These are phyloP conservation scores for Selenia dentaria DNA, from an alignment of 2,888 invertebrate genomes.

Conservation along the genomic window DNA sequence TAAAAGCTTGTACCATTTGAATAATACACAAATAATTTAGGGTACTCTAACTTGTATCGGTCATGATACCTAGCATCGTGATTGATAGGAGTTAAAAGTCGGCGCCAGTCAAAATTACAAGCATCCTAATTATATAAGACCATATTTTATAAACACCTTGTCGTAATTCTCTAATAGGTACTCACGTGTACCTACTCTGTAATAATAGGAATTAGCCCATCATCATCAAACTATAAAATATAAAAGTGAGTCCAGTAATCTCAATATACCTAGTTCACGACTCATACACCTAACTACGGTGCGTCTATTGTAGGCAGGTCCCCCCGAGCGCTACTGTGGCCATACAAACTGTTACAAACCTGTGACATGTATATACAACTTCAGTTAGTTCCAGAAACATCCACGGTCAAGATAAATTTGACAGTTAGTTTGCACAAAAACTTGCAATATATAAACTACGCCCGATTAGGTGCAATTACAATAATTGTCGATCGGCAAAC, in stretches of 20 bases:
- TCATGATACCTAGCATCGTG: too few relatives aligned
- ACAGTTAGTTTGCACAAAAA: slow-evolving; percentile 25
- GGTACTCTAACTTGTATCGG: too few relatives aligned
- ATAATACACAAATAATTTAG: too few relatives aligned
- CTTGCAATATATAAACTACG: slow-evolving; percentile 1
- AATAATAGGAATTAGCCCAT: slow-evolving; percentile 18
- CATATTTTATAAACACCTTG: slow-evolving; percentile 6
- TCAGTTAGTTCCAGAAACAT: slow-evolving; percentile 1
- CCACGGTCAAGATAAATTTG: slow-evolving; percentile 10
- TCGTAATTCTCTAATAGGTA: slow-evolving; percentile 5
- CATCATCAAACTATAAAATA: slow-evolving; percentile 4
- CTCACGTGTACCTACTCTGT: slow-evolving; percentile 8
- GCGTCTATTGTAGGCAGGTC: not conserved
- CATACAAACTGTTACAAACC: not conserved
- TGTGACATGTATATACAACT: not conserved
- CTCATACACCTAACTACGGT: not conserved
- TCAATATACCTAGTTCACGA: slow-evolving; percentile 14
- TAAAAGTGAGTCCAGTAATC: slow-evolving; percentile 5
- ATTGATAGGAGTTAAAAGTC: not conserved
- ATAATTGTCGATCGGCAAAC: slow-evolving; percentile 49
- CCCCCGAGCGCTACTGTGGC: not conserved
- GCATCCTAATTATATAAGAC: slow-evolving; percentile 3
- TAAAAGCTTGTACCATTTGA: too few relatives aligned
- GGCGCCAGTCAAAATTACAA: slow-evolving; percentile 3
- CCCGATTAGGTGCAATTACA: slow-evolving; percentile 48